A percentile compares a stretch with the other conserved stretches of the same genome.
Conservation (phyloP, 2,113 vertebrate species). For the Sterna hirundo region DNA sequence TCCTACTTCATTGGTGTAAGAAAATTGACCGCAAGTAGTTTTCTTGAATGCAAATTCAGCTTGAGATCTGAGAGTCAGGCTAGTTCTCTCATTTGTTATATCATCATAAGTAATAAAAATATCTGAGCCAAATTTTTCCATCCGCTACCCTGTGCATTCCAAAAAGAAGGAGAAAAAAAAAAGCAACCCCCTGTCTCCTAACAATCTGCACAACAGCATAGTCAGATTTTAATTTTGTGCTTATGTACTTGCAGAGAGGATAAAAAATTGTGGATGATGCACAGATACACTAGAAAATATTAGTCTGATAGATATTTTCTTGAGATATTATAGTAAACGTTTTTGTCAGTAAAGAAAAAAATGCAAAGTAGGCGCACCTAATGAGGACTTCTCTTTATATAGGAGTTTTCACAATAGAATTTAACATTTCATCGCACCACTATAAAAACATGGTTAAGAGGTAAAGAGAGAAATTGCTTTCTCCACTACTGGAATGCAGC, state of each 20-base stretch:
- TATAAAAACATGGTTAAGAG: background rate
- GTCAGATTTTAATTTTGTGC: background rate
- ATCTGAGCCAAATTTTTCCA: background rate
- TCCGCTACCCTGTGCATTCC: background rate
- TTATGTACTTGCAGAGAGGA: background rate
- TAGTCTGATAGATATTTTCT: background rate
- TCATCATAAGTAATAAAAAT: background rate
- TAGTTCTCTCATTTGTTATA: background rate
- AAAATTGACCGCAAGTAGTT: background rate
- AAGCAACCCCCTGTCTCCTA: background rate
- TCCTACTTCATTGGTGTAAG: background rate
- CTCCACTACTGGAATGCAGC: background rate
- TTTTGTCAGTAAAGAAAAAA: background rate
- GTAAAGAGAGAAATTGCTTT: background rate
- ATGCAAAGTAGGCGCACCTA: background rate
- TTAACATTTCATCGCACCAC: background rate
- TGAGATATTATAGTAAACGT: background rate
- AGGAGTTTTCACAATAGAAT: background rate
- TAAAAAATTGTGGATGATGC: background rate
- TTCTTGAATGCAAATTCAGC: background rate
- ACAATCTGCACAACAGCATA: background rate
- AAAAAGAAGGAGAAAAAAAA: background rate
- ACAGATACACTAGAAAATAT: background rate
- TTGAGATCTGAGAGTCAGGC: background rate
- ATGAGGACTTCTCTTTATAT: background rate